phyloP scores from a whole-genome alignment of 2,888 invertebrate genomes.

The Hypsopygia costalis region DNA sequence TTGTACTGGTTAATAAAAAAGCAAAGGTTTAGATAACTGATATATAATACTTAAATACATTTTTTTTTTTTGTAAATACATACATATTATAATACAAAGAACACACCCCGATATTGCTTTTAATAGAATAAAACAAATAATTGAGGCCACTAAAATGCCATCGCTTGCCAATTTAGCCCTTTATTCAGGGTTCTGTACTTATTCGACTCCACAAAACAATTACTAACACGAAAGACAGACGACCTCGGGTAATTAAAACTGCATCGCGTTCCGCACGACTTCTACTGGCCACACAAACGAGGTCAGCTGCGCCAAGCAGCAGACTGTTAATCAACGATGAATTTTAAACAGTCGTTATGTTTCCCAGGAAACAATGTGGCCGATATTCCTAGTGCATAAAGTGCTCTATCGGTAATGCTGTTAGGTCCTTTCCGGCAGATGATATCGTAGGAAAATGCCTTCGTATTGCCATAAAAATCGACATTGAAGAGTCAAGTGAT shows the following conservation, averaged over 20 bases:
- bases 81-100: too few relatives aligned
- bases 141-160: neutral
- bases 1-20: too few relatives aligned
- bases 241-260: conserved; percentile 53
- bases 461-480: conserved; percentile 2
- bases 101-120: too few relatives aligned
- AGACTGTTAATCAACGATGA: conserved; percentile 23
- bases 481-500: conserved; percentile 1
- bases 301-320: conserved; percentile 43
- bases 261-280: conserved; percentile 63
- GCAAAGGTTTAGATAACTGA: too few relatives aligned
- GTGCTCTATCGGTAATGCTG: neutral
- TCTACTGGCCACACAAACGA: conserved; percentile 44
- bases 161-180: neutral
- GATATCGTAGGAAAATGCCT: conserved; percentile 1
- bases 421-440: neutral
- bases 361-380: conserved; percentile 13
- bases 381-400: conserved; percentile 12
- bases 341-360: conserved; percentile 30
- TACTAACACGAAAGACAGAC: conserved; percentile 35
- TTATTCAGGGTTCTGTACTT: conserved; percentile 1
- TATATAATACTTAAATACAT: too few relatives aligned
- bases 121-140: too few relatives aligned
- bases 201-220: conserved; percentile 24
- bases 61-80: too few relatives aligned